These are phyloP conservation scores for Phalloptychus januarius DNA, from an alignment of 2,797 vertebrate genomes.

Conservation along the genomic window DNA sequence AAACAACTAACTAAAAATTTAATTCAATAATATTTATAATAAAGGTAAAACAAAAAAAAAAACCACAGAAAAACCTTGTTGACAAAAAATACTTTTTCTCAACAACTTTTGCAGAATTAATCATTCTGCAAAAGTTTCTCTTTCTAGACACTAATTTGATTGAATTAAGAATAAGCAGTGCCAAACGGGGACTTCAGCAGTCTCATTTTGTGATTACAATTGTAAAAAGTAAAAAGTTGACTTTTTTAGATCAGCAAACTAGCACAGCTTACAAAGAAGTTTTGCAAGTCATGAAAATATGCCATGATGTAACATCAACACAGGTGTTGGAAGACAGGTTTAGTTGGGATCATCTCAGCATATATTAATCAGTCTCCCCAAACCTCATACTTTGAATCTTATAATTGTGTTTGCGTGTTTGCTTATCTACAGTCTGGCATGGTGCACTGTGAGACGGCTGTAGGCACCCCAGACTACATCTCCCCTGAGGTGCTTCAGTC, in stretches of 20 bases:
- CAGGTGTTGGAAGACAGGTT: neutral
- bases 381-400: neutral
- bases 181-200: neutral
- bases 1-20: neutral
- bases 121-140: neutral
- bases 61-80: neutral
- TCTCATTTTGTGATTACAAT: neutral
- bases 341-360: neutral
- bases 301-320: neutral
- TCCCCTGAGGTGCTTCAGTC: slow-evolving; percentile 96
- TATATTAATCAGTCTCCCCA: neutral
- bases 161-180: neutral
- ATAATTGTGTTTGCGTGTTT: slow-evolving; percentile 6
- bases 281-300: neutral
- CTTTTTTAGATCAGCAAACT: neutral
- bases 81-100: neutral
- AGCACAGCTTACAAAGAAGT: neutral
- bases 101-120: too few species aligned
- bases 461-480: slow-evolving; percentile 98
- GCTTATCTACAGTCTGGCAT: slow-evolving; percentile 87
- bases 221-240: neutral
- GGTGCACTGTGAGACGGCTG: slow-evolving; percentile 96
- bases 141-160: neutral
- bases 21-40: neutral
- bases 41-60: neutral